Evolutionary conservation across 2,113 vertebrate genomes (phyloP).

Genomic region (Mirza zaza): DNA sequence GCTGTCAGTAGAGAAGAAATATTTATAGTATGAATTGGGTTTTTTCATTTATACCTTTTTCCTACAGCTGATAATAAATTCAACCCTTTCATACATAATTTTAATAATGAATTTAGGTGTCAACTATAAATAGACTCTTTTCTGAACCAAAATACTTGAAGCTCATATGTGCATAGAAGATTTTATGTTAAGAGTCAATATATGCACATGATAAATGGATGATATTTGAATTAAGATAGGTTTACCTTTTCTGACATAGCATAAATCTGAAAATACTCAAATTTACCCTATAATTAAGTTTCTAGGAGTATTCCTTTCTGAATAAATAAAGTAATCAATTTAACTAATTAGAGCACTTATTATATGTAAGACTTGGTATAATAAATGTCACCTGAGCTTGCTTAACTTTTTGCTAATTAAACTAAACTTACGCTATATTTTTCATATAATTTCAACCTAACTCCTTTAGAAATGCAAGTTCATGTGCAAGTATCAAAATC

Average conservation of each 20-base stretch:
- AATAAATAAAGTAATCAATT: conserved; percentile 51
- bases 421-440: neutral
- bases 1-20: neutral
- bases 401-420: conserved; percentile 50
- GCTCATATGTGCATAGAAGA: neutral
- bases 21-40: neutral
- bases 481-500: neutral
- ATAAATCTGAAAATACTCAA: conserved; percentile 56
- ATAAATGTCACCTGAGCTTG: conserved; percentile 34
- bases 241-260: conserved; percentile 19
- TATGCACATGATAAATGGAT: neutral
- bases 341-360: conserved; percentile 26
- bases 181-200: neutral
- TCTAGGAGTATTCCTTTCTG: conserved; percentile 3
- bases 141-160: neutral
- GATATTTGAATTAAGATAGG: conserved; percentile 29
- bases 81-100: neutral
- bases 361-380: conserved; percentile 18
- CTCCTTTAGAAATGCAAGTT: neutral
- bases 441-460: neutral
- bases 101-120: conserved; percentile 8
- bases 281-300: conserved; percentile 18
- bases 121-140: conserved; percentile 35
- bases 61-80: neutral
- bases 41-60: neutral